Evolutionary conservation across 2,797 vertebrate species (phyloP), one percentile per base, ranked within the genome.

Genomic region (Micrastur ruficollis): DNA sequence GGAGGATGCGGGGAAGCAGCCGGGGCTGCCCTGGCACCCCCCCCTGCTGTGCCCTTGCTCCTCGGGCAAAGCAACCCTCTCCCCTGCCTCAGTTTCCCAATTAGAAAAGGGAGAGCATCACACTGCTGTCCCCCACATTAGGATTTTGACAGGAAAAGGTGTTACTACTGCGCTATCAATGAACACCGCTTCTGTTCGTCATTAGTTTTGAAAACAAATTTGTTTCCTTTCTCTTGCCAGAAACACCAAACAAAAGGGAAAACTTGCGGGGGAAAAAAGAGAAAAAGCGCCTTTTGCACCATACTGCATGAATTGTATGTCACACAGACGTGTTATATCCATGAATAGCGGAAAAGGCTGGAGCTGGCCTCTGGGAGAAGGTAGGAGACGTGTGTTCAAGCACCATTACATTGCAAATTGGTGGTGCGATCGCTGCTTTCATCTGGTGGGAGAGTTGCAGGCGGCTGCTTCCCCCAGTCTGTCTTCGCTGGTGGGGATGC

Each of bases 41-140:
- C 25, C 31, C 8, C 0, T 0, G 26, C 7, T 9, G 0, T 6
- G 47, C 22, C 27, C 31, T 25, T 16, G n/a, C 31, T 74, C 12
- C 20, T 36, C 1, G 8, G 52, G 29, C 12, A 68, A 36, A 75
- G 55, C 40, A 74, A 5, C 4, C 21, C 23, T 52, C 73, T 56
- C 46, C 82, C 65, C 73, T 89, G 81, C 92, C 81, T 94, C 84
- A 89, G 58, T 93, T 90, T 93, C 89, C 73, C 68, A 8, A 2
- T 21, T 14, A 13, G 71, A 70, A 55, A 29, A 10, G 12, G 38
- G 19, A 50, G 6, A 68, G 11, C 26, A n/a, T 25, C 44, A 12
- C 18, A 12, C 2, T 1, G 0, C 10, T 38, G 56, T 8, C 52
- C 47, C 75, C 16, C 38, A 67, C 15, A 0, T 4, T 1, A 1